phyloP scores from a whole-genome alignment of 2,797 vertebrate species.

The Allobates femoralis region DNA sequence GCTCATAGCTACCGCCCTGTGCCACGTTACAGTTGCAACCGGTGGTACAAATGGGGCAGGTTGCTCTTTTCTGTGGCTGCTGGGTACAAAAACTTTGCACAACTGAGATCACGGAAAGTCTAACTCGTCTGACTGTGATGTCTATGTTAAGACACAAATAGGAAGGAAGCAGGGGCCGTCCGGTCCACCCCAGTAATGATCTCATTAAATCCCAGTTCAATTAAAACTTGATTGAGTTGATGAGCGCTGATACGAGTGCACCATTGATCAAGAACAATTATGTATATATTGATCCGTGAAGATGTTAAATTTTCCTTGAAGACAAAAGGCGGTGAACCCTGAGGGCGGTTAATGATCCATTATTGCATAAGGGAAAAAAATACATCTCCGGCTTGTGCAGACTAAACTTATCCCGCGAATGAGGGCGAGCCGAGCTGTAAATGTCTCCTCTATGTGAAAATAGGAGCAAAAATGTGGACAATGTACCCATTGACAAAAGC shows the following conservation, averaged over 20 bases:
- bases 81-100: background rate
- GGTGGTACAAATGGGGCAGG: too few relatives aligned
- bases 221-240: background rate
- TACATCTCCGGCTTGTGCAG: background rate
- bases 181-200: background rate
- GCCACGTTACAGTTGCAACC: too few relatives aligned
- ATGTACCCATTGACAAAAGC: background rate
- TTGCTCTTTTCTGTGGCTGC: background rate
- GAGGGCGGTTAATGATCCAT: slow-evolving; percentile 12
- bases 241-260: background rate
- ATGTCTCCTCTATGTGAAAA: slow-evolving; percentile 1
- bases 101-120: background rate
- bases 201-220: slow-evolving; percentile 4
- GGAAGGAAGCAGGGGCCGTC: background rate
- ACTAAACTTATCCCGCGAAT: background rate
- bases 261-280: slow-evolving; percentile 8
- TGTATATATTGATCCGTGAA: slow-evolving; percentile 15
- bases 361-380: background rate
- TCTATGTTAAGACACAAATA: background rate
- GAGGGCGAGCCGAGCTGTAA: background rate
- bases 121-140: background rate
- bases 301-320: slow-evolving; percentile 18
- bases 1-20: too few relatives aligned
- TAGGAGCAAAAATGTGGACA: background rate
- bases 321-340: slow-evolving; percentile 4